Base-by-base conservation (phyloP, 2,797 vertebrate species). In the Cygnus olor region DNA sequence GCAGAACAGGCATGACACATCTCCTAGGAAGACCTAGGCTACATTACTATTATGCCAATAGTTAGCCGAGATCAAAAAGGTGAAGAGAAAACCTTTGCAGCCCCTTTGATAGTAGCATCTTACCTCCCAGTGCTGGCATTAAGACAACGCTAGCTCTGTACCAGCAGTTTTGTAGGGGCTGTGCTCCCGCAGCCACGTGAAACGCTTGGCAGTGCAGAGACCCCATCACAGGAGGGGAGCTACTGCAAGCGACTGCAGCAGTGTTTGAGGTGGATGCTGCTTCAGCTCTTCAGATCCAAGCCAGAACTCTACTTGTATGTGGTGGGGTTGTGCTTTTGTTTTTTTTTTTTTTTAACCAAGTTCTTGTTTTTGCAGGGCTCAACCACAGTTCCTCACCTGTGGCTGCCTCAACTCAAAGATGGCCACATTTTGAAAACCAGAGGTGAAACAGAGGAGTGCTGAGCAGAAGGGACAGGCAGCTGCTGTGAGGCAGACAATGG, bases 51-150 rank as follows among this genome's bases (percentile, higher is more conserved):
- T 77, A 79, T 80, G 74, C 74, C 92, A 83, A 70, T 40, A 81
- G 94, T 89, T 87, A 88, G 32, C 47, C 49, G 89, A 70, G 89
- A 92, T 86, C 79, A 94, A 88, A 96, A 90, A 91, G 64, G 42
- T 80, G 60, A 95, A 90, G 10, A 72, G 61, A 88, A 95, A 93
- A 66, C 36, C 51, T 78, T 72, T 45, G 80, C 93, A 91, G 63
- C 65, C 91, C 44, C 86, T 92, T 94, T 93, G 68, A 90, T 72
- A 95, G 56, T 49, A 69, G 30, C 63, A 32, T 64, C 70, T 85
- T 65, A 79, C 72, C 64, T 80, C 58, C 91, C 79, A 73, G 69
- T 42, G 63, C 78, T 81, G 78, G 91, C 65, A 87, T 79, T 79
- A 82, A 77, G 94, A 78, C 79, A 53, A 42, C 30, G 80, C 47